phyloP scores from a whole-genome alignment of 2,113 vertebrate genomes.

The Numida meleagris region DNA sequence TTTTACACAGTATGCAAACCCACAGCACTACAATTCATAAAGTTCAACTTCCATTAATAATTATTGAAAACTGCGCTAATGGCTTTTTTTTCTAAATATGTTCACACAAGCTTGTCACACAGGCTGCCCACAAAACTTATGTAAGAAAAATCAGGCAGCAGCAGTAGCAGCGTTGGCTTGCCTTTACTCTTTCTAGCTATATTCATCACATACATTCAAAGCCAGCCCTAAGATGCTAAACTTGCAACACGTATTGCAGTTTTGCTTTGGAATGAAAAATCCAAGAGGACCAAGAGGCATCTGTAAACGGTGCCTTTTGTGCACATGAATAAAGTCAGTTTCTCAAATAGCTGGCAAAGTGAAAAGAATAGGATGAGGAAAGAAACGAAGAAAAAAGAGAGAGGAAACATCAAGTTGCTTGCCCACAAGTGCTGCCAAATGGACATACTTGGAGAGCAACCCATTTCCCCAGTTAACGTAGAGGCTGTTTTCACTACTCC shows the following conservation, averaged over 20 bases:
- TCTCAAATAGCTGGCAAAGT: background rate
- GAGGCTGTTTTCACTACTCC: slow-evolving; percentile 8
- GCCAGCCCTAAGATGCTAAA: background rate
- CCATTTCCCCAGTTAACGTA: slow-evolving; percentile 17
- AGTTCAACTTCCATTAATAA: background rate
- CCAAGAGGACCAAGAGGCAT: background rate
- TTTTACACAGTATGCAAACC: background rate
- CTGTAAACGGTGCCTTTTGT: slow-evolving; percentile 15
- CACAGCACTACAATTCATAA: background rate
- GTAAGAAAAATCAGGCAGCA: background rate
- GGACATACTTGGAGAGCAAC: slow-evolving; percentile 20
- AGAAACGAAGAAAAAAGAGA: background rate
- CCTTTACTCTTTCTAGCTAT: background rate
- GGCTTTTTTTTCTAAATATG: background rate
- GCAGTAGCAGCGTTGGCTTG: background rate
- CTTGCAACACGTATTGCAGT: background rate
- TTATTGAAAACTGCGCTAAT: background rate
- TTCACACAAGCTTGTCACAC: background rate
- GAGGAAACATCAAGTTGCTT: slow-evolving; percentile 10
- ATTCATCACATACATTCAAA: background rate
- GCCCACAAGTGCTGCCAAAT: slow-evolving; percentile 32
- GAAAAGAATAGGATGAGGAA: slow-evolving; percentile 15
- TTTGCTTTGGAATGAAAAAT: background rate
- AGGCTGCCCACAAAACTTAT: background rate
- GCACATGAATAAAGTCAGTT: background rate